Base-by-base conservation (phyloP, 2,888 invertebrate genomes). In the Eupeodes latifasciatus region DNA sequence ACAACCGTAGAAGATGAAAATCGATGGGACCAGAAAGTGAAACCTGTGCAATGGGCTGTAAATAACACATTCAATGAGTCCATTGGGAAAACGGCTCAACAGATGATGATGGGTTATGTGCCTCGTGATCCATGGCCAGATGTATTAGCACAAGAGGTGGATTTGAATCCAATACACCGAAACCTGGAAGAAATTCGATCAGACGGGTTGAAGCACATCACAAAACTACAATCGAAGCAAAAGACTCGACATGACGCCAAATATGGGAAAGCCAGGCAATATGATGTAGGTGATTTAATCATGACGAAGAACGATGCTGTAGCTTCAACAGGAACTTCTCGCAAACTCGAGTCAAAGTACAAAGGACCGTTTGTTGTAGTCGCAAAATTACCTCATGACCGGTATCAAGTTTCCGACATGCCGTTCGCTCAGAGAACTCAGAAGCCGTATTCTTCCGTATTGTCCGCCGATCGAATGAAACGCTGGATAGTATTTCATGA, bases 221-320 rank as follows among this genome's bases (percentile, higher is more conserved):
- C 74, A 6, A 69, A 69, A 61, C 57, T 78, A 12, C 77, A 82
- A 77, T 40, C 53, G 0, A 66, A 67, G 40, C 80, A 80, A 27
- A 79, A 80, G 19, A 12, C 36, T 16, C 62, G 36, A n/a, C 53
- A 76, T 36, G 76, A 85, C 12, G 16, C 5, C 0, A 51, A 76
- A n/a, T 11, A 81, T 14, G n/a, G 57, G 10, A 80, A 76, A 49
- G 75, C 76, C 4, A 76, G 69, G 6, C 14, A 19, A 11, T 85
- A 85, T 49, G 49, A 67, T 1, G 64, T 71, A 1, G 71, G 62
- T 10, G 80, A 59, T 7, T 16, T 64, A n/a, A 55, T 82, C 11
- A 66, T 78, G 74, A 57, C 83, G 0, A 57, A 77, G 36, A 83
- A 79, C 7, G 78, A 84, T 67, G 55, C 66, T 27, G 44, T 67